These are phyloP conservation scores for Petrocephalus schoutedeni DNA, from an alignment of 2,797 vertebrate genomes.

Conservation along the genomic window DNA sequence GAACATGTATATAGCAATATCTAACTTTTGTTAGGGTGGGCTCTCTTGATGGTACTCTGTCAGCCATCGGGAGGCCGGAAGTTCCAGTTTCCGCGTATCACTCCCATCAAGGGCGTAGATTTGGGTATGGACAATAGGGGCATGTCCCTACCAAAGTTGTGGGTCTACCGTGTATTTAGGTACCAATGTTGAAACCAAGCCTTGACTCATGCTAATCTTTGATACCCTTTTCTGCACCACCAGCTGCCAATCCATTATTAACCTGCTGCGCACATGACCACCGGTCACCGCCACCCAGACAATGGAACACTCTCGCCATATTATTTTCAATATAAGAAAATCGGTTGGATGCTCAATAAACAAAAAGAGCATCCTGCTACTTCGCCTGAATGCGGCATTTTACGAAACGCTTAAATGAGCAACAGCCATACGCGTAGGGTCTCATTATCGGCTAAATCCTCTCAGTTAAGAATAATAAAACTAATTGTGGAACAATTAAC, in stretches of 20 bases:
- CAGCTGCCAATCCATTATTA: conserved; percentile 3
- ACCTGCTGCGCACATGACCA: neutral
- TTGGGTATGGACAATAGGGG: neutral
- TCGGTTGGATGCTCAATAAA: neutral
- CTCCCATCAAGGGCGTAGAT: neutral
- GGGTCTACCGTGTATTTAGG: neutral
- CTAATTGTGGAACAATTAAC: neutral
- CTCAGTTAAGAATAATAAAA: conserved; percentile 6
- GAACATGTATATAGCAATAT: neutral
- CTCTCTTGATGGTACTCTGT: neutral
- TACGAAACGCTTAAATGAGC: neutral
- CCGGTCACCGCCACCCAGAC: neutral
- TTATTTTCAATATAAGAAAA: neutral
- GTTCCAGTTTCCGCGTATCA: neutral
- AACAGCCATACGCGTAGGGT: neutral
- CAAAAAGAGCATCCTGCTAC: neutral
- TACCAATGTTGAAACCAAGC: neutral
- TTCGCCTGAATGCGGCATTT: neutral
- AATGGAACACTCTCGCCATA: neutral
- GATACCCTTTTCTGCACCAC: neutral
- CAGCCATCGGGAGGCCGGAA: neutral
- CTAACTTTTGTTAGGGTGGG: neutral
- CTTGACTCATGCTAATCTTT: neutral
- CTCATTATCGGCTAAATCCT: neutral
- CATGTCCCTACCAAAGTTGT: neutral